Evolutionary conservation across 1,140 invertebrate species (phyloP), one percentile per base, ranked within the genome.

Genomic region (Macrostomum lignano): DNA sequence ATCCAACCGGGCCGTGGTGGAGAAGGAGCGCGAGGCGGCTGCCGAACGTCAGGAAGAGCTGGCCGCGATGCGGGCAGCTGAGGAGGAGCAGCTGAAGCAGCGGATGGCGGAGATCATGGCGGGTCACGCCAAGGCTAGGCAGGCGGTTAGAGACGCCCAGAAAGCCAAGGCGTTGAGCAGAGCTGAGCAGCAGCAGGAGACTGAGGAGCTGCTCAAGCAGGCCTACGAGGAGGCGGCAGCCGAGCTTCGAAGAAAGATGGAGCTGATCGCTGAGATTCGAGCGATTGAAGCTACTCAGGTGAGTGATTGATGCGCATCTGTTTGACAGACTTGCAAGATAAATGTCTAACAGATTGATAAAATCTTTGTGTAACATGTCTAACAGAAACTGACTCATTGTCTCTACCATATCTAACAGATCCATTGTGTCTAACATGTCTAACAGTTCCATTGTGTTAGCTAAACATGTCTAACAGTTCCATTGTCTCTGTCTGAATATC

Each of bases 261-360:
- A 56, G 35, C 31, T 59, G 11, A 59, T 59, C 26, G 44, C 49
- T 14, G 45, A 58, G 41, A 59, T 59, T 9, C 38, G 50, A 31
- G 55, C 52, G 3, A 46, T 53, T 42, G 51, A 57, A 30, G 45
- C 48, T 7, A 44, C 47, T 7, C 48, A 49, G 2, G n/a, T n/a
- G n/a, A n/a, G n/a, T n/a, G n/a, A 25, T 25, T 25, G 25, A 25
- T 25, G 11, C n/a, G n/a, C n/a, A n/a, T n/a, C n/a, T n/a, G n/a
- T n/a, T n/a, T n/a, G n/a, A n/a, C n/a, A n/a, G n/a, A n/a, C n/a
- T n/a, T n/a, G n/a, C n/a, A n/a, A n/a, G n/a, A n/a, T n/a, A n/a
- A n/a, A n/a, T n/a, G n/a, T n/a, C n/a, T n/a, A n/a, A n/a, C n/a
- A n/a, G n/a, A n/a, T n/a, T n/a, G n/a, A n/a, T n/a, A n/a, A n/a